These are phyloP conservation scores for Sebastes minor DNA, from an alignment of 2,797 vertebrate genomes.

Conservation along the genomic window DNA sequence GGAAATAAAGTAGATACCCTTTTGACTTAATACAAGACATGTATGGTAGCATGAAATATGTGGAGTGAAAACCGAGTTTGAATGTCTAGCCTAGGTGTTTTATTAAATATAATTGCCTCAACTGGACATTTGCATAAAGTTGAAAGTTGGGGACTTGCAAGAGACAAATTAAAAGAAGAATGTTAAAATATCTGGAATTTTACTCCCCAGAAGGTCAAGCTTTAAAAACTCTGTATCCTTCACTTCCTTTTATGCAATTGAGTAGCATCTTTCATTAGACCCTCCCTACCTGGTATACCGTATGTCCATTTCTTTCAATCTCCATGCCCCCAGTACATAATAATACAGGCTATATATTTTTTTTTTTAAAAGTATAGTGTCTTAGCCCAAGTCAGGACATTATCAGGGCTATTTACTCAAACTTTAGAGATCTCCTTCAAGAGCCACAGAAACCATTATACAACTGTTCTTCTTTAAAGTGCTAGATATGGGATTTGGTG, in stretches of 20 bases:
- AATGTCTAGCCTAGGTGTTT: background rate
- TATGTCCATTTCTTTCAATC: background rate
- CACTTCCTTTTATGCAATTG: background rate
- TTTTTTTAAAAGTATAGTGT: too few relatives aligned
- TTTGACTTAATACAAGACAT: background rate
- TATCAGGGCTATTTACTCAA: background rate
- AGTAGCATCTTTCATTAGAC: background rate
- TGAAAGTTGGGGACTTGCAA: background rate
- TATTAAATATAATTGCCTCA: too few relatives aligned
- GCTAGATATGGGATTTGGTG: too few relatives aligned
- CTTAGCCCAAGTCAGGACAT: background rate
- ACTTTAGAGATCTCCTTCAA: background rate
- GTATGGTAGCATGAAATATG: background rate
- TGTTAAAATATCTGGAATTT: background rate
- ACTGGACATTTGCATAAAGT: background rate
- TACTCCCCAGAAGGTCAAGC: too few relatives aligned
- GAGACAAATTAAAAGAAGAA: background rate
- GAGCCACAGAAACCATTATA: background rate
- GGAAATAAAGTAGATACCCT: background rate
- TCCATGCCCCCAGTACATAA: background rate
- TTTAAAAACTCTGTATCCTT: background rate
- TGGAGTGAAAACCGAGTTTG: background rate
- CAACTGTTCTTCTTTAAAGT: background rate
- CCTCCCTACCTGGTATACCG: background rate
- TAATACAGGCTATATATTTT: too few relatives aligned